A percentile compares a stretch with the other conserved stretches of the same genome.
Conservation (phyloP, 2,888 invertebrate species). For the Carcina quercana region DNA sequence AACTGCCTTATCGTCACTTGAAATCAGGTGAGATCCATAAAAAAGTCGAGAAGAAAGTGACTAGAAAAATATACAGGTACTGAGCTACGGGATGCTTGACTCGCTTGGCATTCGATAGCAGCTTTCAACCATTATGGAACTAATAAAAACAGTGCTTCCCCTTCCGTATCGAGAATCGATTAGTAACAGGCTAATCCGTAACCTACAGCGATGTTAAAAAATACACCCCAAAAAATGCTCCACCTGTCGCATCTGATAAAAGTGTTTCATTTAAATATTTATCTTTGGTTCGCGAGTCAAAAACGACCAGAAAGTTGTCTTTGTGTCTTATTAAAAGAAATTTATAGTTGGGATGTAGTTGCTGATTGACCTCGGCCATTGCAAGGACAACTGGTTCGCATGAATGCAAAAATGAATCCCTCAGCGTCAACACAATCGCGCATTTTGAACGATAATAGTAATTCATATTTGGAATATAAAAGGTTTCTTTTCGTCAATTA, state of each 20-base stretch:
- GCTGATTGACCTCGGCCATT: slow-evolving; percentile 70
- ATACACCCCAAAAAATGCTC: slow-evolving; percentile 47
- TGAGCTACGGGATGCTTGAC: no score
- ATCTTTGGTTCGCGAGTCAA: slow-evolving; percentile 61
- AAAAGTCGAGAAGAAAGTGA: no score
- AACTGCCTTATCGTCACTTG: no score
- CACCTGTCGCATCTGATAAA: slow-evolving; percentile 75
- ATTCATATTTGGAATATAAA: no score
- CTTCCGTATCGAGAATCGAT: slow-evolving; percentile 60
- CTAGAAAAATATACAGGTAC: no score
- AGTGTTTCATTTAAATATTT: slow-evolving; percentile 73
- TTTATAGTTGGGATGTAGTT: slow-evolving; percentile 69
- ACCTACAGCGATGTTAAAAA: slow-evolving; percentile 70
- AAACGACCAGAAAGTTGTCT: slow-evolving; percentile 63
- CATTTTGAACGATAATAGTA: no score
- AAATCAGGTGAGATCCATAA: no score
- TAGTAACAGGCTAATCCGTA: slow-evolving; percentile 64
- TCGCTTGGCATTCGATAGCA: no score
- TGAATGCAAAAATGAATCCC: slow-evolving; percentile 48
- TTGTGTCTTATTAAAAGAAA: slow-evolving; percentile 75
- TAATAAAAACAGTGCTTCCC: slow-evolving; percentile 37
- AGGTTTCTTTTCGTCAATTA: no score
- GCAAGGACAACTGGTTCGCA: slow-evolving; percentile 54
- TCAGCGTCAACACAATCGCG: slow-evolving; percentile 17
- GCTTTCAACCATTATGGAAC: slow-evolving; percentile 22